Evolutionary conservation across 1,140 invertebrate species (phyloP).

Genomic region (Drosophila dunni): DNA sequence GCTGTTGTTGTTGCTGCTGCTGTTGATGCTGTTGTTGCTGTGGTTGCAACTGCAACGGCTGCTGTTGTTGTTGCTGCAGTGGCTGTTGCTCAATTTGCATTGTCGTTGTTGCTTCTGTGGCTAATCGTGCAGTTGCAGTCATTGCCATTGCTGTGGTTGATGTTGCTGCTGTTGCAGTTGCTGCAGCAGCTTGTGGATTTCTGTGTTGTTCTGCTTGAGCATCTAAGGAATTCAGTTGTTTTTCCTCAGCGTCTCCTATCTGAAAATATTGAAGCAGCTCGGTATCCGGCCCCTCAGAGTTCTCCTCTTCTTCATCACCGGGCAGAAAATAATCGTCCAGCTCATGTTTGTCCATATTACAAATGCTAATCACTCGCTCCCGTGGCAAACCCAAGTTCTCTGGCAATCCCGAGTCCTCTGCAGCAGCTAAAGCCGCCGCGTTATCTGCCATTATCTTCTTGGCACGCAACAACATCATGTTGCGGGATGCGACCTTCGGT

Average conservation of each 20-base stretch:
- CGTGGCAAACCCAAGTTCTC: conserved; percentile 84
- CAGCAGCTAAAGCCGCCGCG: conserved; percentile 59
- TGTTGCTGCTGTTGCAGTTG: conserved; percentile 11
- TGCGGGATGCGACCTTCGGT: conserved; percentile 74
- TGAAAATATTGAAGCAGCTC: conserved; percentile 92
- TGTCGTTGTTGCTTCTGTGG: conserved; percentile 31
- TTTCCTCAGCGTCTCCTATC: conserved; percentile 85
- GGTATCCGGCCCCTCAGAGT: conserved; percentile 92
- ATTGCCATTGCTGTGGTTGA: conserved; percentile 29
- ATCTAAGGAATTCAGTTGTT: conserved; percentile 84
- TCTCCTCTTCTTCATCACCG: conserved; percentile 86
- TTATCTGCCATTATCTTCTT: conserved; percentile 62
- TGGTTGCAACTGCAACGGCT: conserved; percentile 44
- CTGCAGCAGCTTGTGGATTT: conserved; percentile 66
- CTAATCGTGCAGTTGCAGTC: conserved; percentile 23
- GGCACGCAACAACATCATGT: conserved; percentile 69
- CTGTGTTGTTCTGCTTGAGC: conserved; percentile 78
- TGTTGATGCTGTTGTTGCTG: conserved; percentile 34
- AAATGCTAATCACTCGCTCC: conserved; percentile 88
- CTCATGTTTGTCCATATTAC: conserved; percentile 91
- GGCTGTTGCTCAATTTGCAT: conserved; percentile 13
- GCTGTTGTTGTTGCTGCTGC: conserved; percentile 33
- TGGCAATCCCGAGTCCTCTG: conserved; percentile 66
- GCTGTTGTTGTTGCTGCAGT: conserved; percentile 39
- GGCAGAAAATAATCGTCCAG: conserved; percentile 90